Base-by-base conservation (phyloP, 1,140 invertebrate genomes). In the Drosophila virilis region DNA sequence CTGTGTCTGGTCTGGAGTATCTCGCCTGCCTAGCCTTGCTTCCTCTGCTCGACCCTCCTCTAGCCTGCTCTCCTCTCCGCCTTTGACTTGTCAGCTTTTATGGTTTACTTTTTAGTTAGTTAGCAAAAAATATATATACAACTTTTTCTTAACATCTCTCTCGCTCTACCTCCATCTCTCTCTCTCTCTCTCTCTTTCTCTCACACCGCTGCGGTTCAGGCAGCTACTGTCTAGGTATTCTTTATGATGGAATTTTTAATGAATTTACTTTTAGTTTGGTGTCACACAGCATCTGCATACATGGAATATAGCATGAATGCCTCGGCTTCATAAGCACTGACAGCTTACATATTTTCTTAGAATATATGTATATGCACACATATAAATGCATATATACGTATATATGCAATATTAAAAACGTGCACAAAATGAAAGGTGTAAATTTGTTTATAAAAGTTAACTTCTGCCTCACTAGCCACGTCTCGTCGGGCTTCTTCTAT, bases 231-330 rank as follows among this genome's bases (percentile, higher is more conserved):
- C 68, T 54, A 81, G 74, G 70, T 75, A 74, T 88, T 83, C 66
- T 83, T 83, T 77, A 88, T 79, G 84, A 88, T 88, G 84, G 84
- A 89, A 89, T 80, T 89, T 88, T 88, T 88, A 88, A 88, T 88
- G 83, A 86, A 88, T 88, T 86, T 86, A 86, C 83, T 86, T 86
- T 86, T 89, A 89, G 84, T 77, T 73, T 64, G 78, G 79, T 80
- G 76, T 83, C 83, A 83, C 72, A 79, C 45, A 77, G 71, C 75
- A 84, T 77, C 66, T 60, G 72, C 80, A 76, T 73, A 61, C 48
- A 62, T 42, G 40, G 38, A 33, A 52, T 67, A 71, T 72, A 52
- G 40, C 38, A 45, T 52, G 15, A 60, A 54, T 70, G 43, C 28
- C 51, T 64, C 52, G 32, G 54, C 59, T 69, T 70, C 66, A 74